Percentiles rank a stretch among this genome's conserved stretches.
Evolutionary conservation across 1,140 invertebrate genomes (phyloP).

Genomic region (Ooceraea biroi): DNA sequence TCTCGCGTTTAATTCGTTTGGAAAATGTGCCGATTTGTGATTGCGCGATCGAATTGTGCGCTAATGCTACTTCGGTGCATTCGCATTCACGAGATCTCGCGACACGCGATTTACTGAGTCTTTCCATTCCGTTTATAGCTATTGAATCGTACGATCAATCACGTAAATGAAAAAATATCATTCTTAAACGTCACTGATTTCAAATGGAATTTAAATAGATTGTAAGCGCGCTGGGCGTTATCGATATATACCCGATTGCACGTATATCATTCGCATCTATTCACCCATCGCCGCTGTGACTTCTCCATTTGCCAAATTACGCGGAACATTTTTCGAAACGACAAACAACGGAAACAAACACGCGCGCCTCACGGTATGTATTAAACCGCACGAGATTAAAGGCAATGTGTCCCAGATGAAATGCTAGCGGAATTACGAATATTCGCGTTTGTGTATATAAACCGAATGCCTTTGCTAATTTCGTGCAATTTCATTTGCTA

Average conservation of each 20-base stretch:
- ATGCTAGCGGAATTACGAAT: slow-evolving; percentile 13
- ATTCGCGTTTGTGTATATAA: neutral
- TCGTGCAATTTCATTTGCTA: neutral
- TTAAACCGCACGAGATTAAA: slow-evolving; percentile 19
- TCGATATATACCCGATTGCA: neutral
- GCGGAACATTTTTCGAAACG: slow-evolving; percentile 7
- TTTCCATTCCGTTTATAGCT: too few species aligned
- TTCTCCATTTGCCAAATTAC: slow-evolving; percentile 40
- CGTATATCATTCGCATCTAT: neutral
- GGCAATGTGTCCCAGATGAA: neutral
- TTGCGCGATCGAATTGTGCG: neutral
- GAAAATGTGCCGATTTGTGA: slow-evolving; percentile 54
- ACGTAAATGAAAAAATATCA: too few species aligned
- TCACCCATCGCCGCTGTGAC: neutral
- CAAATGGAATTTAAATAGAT: too few species aligned
- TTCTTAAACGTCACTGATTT: too few species aligned
- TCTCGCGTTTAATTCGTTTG: slow-evolving; percentile 38
- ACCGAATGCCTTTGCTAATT: slow-evolving; percentile 22
- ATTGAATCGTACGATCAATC: too few species aligned
- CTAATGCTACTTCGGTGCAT: too few species aligned
- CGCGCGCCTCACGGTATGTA: neutral
- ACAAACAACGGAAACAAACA: slow-evolving; percentile 8
- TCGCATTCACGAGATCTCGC: too few species aligned
- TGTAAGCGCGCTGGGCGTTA: neutral
- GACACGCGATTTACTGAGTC: too few species aligned